phyloP scores from a whole-genome alignment of 2,888 invertebrate genomes.

The Tetropium fuscum region DNA sequence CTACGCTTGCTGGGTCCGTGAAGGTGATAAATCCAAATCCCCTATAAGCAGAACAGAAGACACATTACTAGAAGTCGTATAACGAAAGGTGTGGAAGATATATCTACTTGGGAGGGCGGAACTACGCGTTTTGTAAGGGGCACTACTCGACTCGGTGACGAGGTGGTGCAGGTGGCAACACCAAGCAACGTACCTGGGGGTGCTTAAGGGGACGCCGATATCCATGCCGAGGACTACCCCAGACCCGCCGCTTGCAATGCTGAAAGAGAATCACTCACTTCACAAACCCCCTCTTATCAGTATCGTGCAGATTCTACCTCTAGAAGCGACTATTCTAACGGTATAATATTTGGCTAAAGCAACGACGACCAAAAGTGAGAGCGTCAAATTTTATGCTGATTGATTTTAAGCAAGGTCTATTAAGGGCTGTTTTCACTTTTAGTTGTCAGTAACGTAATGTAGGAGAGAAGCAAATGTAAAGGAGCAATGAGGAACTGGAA shows the following conservation, averaged over 20 bases:
- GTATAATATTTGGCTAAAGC: background rate
- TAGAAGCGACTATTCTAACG: conserved; percentile 51
- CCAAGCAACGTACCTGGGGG: conserved; percentile 68
- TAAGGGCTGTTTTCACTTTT: conserved; percentile 5
- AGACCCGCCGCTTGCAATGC: conserved; percentile 65
- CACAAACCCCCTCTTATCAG: conserved; percentile 65
- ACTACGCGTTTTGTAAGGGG: conserved; percentile 30
- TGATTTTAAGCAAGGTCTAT: background rate
- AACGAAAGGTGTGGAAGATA: conserved; percentile 26
- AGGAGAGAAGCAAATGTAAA: background rate
- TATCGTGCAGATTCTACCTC: conserved; percentile 63
- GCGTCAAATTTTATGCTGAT: background rate
- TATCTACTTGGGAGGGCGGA: conserved; percentile 34
- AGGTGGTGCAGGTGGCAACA: conserved; percentile 35
- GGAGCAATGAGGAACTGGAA: background rate
- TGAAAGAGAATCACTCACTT: conserved; percentile 68
- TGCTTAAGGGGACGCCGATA: conserved; percentile 67
- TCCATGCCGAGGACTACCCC: conserved; percentile 67
- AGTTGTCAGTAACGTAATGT: background rate
- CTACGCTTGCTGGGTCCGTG: conserved; percentile 97
- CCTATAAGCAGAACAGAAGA: conserved; percentile 74
- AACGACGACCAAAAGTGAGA: conserved; percentile 8
- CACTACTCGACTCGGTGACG: conserved; percentile 29
- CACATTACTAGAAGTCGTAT: conserved; percentile 55
- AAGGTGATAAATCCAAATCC: conserved; percentile 99